phyloP scores from a whole-genome alignment of 2,888 invertebrate species.

The Rhimphoctona megacephalus region DNA sequence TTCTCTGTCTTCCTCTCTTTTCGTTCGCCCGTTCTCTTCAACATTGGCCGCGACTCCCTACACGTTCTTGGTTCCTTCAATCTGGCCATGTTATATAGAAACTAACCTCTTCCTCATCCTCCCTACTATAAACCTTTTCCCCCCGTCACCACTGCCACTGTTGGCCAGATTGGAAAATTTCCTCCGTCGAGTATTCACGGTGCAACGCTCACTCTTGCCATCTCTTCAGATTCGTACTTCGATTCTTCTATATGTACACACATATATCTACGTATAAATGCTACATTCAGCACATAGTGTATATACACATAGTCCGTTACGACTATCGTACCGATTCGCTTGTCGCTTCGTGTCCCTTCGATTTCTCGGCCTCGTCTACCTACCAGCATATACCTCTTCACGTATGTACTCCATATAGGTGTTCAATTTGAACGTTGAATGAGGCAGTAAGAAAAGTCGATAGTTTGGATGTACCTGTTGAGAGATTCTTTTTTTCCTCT shows the following conservation, averaged over 20 bases:
- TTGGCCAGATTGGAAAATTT: constrained; percentile 71
- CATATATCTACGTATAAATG: constrained; percentile 36
- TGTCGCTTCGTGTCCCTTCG: constrained; percentile 49
- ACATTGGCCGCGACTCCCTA: constrained; percentile 72
- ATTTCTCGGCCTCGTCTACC: constrained; percentile 47
- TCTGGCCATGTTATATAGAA: constrained; percentile 79
- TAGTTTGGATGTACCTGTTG: constrained; percentile 75
- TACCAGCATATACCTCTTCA: constrained; percentile 44
- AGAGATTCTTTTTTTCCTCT: constrained; percentile 65
- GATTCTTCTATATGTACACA: constrained; percentile 25
- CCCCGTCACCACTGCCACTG: constrained; percentile 56
- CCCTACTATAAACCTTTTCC: constrained; percentile 8
- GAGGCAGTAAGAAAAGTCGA: constrained; percentile 58
- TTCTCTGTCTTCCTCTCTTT: constrained; percentile 72
- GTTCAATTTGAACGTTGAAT: constrained; percentile 36
- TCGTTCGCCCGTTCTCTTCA: constrained; percentile 70
- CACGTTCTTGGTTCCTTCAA: constrained; percentile 80
- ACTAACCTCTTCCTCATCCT: constrained; percentile 58
- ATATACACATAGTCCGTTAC: constrained; percentile 33
- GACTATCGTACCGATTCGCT: constrained; percentile 56
- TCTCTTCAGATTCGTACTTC: constrained; percentile 45
- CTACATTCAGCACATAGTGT: constrained; percentile 26
- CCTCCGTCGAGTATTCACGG: constrained; percentile 71
- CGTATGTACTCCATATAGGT: constrained; percentile 29
- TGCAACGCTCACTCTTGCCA: constrained; percentile 58